Base-by-base conservation (phyloP, 2,113 vertebrate genomes). In the Lutjanus erythropterus region DNA sequence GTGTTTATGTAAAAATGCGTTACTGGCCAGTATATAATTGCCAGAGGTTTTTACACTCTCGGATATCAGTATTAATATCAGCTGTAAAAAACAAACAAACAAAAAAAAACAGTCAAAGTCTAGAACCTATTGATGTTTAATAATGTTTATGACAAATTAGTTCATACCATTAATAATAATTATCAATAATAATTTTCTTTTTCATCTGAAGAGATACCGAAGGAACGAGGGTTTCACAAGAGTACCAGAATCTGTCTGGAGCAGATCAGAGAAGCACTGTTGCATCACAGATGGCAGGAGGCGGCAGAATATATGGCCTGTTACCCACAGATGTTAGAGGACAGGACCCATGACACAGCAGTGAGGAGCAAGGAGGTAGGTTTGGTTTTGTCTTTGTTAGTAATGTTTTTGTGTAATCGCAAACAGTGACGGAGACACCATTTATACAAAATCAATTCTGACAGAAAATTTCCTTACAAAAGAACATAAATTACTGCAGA, bases 211-310 rank as follows among this genome's bases (percentile, higher is more conserved):
- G 94, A 72, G 60, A 50, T 3, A 1, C 3, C 2, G 0, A 81
- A 35, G 15, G 88, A 93, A 77, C 86, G 75, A 62, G 95, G 93
- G 42, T 97, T 98, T 87, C 94, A 76, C 33, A 89, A 83, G 78
- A 94, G 91, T 8, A 93, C 94, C 46, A 90, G 90, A 29, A 19
- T 49, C 0, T 99, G 97, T 83, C 92, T 98, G 67, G 83, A 59
- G 73, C 89, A 86, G 6, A 94, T 98, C 69, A 95, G 95, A 66
- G 95, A 96, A 65, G 96, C 96, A 1, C 75, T 99, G 88, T 89
- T 97, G 31, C 95, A 94, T 80, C 95, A 97, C n/a, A 94, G 94
- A 25, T 99, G 97, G 97, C 86, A 94, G 33, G 95, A 90, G 6
- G 97, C 97, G 61, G 94, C 96, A 0, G 93, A 95, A 8, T 96